These are phyloP conservation scores for Isoperla grammatica DNA, from an alignment of 2,888 invertebrate genomes.

Conservation along the genomic window DNA sequence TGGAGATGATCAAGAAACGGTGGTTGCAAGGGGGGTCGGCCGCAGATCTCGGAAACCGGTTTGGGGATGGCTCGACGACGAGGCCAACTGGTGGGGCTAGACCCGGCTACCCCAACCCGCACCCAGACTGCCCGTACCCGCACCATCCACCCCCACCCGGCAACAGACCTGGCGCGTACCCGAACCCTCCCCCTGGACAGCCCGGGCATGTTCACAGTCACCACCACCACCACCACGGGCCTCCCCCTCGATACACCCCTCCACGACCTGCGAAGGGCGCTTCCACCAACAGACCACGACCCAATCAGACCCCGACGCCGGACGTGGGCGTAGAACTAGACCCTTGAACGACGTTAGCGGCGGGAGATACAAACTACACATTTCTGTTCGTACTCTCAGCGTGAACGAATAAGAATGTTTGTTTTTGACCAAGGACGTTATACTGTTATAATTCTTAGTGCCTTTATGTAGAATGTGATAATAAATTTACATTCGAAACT, in stretches of 20 bases:
- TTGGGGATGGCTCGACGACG: conserved; percentile 25
- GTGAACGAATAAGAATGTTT: too few relatives aligned
- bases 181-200: not conserved
- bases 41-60: conserved; percentile 9
- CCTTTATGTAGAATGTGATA: too few relatives aligned
- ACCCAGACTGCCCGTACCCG: not conserved
- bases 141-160: not conserved
- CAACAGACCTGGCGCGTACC: not conserved
- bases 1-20: conserved; percentile 48
- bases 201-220: not conserved
- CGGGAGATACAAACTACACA: too few relatives aligned
- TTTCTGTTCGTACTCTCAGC: too few relatives aligned
- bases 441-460: too few relatives aligned
- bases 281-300: too few relatives aligned
- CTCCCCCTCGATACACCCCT: not conserved
- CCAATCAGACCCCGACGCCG: too few relatives aligned
- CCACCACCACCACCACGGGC: conserved; percentile 12
- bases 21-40: conserved; percentile 36
- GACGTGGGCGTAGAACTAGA: too few relatives aligned
- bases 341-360: too few relatives aligned
- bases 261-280: too few relatives aligned
- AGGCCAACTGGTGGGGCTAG: not conserved
- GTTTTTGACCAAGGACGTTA: too few relatives aligned
- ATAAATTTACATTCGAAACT: too few relatives aligned
- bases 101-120: not conserved